Percentiles rank a stretch among this genome's conserved stretches.
These are phyloP conservation scores for Gavia stellata DNA, from an alignment of 2,113 vertebrate species.

Conservation along the genomic window DNA sequence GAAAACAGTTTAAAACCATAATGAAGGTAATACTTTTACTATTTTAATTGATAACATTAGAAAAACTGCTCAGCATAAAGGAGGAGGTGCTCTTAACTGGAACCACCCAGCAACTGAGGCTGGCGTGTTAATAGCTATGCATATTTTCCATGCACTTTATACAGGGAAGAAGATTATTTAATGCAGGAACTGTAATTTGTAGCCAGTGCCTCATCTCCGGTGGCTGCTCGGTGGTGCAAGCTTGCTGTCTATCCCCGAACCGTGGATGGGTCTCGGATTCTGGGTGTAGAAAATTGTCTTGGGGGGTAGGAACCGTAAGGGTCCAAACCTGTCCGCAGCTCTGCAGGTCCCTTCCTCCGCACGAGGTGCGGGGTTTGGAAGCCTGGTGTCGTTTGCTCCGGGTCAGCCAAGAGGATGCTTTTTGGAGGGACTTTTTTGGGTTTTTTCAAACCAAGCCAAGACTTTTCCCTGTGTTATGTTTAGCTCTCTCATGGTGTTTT, in stretches of 20 bases:
- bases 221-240: not conserved
- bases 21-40: not conserved
- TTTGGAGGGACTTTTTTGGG: not conserved
- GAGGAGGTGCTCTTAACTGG: conserved; percentile 7
- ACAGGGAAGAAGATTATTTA: not conserved
- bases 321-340: fast-evolving
- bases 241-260: not conserved
- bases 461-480: not conserved
- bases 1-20: not conserved
- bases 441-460: not conserved
- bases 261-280: not conserved
- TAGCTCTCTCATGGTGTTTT: not conserved
- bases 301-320: not conserved
- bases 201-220: not conserved
- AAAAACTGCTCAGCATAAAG: not conserved
- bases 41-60: not conserved
- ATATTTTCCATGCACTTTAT: conserved; percentile 61
- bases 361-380: fast-evolving
- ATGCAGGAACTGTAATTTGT: not conserved
- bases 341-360: not conserved
- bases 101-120: not conserved
- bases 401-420: not conserved
- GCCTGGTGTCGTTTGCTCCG: fast-evolving
- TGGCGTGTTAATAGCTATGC: not conserved
- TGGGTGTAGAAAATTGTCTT: not conserved